These are phyloP conservation scores for Tokudaia tokunoshimensis DNA, from an alignment of 2,797 vertebrate species.

Conservation along the genomic window DNA sequence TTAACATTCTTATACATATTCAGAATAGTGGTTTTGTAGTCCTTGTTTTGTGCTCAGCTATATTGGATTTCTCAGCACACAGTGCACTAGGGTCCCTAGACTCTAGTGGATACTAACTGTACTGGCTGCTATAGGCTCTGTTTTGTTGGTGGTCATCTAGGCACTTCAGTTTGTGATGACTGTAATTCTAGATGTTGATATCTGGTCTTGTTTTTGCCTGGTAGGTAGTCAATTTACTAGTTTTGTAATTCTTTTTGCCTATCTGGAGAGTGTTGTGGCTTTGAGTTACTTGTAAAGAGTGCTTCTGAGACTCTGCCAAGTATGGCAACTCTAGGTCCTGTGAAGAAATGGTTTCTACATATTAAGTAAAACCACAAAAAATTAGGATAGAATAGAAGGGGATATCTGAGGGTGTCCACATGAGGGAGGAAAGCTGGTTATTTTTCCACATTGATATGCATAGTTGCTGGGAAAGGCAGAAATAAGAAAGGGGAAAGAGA, in stretches of 20 bases:
- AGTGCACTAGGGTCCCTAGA: no score
- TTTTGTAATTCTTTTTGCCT: background rate
- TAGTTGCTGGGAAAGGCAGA: background rate
- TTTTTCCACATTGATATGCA: background rate
- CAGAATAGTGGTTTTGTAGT: background rate
- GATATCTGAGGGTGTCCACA: background rate
- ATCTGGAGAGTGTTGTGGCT: background rate
- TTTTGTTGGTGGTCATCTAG: background rate
- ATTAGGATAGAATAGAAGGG: background rate
- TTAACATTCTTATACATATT: background rate
- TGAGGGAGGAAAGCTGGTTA: background rate
- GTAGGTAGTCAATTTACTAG: background rate
- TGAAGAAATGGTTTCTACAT: background rate
- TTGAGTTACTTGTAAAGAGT: no score
- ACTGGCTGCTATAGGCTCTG: background rate
- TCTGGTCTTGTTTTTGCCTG: background rate
- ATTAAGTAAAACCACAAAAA: background rate
- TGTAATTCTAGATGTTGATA: background rate
- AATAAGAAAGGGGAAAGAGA: no score
- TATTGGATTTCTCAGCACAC: background rate
- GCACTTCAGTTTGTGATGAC: background rate
- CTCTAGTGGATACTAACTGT: background rate
- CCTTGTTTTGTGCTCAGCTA: background rate
- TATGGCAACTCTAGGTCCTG: background rate
- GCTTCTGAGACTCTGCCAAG: background rate